phyloP scores from a whole-genome alignment of 2,113 vertebrate species.

The Megaleporinus macrocephalus region DNA sequence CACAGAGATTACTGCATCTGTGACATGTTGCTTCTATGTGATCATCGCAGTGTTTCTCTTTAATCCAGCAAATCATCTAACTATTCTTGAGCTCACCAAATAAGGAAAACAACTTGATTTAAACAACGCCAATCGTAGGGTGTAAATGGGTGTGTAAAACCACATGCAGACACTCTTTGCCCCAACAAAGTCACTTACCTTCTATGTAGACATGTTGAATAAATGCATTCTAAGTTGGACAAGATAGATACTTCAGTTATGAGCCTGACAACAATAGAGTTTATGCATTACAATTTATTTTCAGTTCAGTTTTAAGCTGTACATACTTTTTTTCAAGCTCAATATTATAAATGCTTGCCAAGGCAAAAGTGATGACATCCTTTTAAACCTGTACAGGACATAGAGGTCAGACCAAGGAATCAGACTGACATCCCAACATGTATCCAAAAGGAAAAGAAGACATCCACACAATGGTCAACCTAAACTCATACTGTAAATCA shows the following conservation, averaged over 20 bases:
- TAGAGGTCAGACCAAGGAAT: constrained; percentile 43
- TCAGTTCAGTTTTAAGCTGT: constrained; percentile 55
- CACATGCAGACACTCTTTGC: no score
- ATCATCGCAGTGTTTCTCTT: no score
- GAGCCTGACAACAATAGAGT: not conserved
- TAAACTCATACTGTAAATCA: not conserved
- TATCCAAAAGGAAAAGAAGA: constrained; percentile 10
- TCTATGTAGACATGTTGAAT: no score
- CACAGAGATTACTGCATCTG: no score
- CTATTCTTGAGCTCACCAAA: no score
- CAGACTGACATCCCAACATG: constrained; percentile 33
- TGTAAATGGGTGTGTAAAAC: no score
- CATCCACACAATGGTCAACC: constrained; percentile 35
- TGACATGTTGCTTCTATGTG: no score
- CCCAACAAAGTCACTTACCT: no score
- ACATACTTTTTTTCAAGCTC: constrained; percentile 55
- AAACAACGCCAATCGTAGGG: no score
- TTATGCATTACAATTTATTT: constrained; percentile 47
- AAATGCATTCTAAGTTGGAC: not conserved
- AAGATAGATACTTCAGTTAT: not conserved
- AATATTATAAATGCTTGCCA: constrained; percentile 47
- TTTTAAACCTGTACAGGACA: constrained; percentile 44
- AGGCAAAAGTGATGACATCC: constrained; percentile 48
- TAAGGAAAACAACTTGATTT: no score
- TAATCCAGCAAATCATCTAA: no score